A percentile compares a stretch with the other conserved stretches of the same genome.
phyloP scores from a whole-genome alignment of 2,113 vertebrate species.

The Zootoca vivipara region DNA sequence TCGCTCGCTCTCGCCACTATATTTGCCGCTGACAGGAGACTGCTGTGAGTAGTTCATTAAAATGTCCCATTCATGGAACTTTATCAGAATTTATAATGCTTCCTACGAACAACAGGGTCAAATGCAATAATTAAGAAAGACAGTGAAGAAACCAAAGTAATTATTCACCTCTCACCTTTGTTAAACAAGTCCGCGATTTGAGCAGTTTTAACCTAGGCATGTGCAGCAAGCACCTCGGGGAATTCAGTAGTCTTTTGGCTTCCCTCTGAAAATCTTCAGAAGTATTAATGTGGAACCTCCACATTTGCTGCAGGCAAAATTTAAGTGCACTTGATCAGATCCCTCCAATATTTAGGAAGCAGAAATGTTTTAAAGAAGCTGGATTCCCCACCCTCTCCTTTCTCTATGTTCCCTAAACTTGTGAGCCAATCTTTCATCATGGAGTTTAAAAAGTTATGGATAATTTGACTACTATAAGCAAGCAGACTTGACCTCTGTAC shows the following conservation, averaged over 20 bases:
- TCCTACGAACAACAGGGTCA: conserved; percentile 74
- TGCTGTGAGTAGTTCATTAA: conserved; percentile 81
- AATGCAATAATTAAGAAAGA: conserved; percentile 74
- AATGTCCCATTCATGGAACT: conserved; percentile 76
- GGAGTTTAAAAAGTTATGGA: no score
- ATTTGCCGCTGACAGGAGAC: conserved; percentile 74
- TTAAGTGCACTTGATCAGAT: background rate
- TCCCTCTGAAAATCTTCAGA: background rate
- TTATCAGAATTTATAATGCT: conserved; percentile 79
- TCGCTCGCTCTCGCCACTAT: conserved; percentile 55
- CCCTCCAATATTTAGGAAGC: background rate
- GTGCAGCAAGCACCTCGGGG: background rate
- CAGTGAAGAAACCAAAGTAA: conserved; percentile 60
- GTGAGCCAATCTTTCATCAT: no score
- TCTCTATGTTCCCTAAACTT: no score
- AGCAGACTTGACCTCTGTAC: no score
- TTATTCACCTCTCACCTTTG: conserved; percentile 67
- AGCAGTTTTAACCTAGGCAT: conserved; percentile 5
- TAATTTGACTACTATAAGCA: no score
- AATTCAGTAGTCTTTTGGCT: background rate
- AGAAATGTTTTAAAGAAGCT: background rate
- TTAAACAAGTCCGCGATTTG: conserved; percentile 63
- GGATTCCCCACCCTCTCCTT: no score
- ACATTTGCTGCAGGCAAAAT: background rate
- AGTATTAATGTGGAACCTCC: background rate